Percentiles rank a stretch among this genome's conserved stretches.
Evolutionary conservation across 2,797 vertebrate genomes (phyloP).

Genomic region (Tangara arthus): DNA sequence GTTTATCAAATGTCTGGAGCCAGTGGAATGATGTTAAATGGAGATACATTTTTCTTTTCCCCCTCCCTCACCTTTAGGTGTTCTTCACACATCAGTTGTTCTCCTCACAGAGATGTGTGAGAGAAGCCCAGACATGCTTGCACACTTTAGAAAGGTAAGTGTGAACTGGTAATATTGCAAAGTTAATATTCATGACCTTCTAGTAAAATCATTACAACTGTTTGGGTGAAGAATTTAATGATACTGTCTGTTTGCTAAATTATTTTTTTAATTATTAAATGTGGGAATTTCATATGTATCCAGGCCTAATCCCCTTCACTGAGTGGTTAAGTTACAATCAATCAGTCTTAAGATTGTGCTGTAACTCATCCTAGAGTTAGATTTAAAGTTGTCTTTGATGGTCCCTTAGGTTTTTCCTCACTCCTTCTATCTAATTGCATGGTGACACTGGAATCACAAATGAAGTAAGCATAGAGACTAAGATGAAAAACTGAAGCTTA

Average conservation of each 20-base stretch:
- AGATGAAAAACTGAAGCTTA: neutral
- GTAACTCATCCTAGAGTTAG: neutral
- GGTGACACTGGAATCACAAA: neutral
- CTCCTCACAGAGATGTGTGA: slow-evolving; percentile 99
- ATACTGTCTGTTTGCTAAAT: neutral
- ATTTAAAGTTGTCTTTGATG: neutral
- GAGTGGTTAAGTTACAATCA: neutral
- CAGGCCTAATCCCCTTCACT: neutral
- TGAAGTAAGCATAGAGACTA: neutral
- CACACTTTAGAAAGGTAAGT: slow-evolving; percentile 97
- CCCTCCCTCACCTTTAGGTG: slow-evolving; percentile 75
- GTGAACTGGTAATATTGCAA: neutral
- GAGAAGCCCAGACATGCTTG: slow-evolving; percentile 97
- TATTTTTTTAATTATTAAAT: neutral
- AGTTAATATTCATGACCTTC: neutral
- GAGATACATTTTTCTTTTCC: neutral
- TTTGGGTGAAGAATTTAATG: neutral
- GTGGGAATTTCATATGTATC: neutral
- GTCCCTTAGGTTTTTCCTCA: neutral
- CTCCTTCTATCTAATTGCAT: neutral
- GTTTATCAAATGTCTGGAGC: neutral
- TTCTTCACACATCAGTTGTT: slow-evolving; percentile 98
- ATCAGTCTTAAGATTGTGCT: neutral
- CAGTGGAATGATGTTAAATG: neutral
- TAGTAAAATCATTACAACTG: neutral